These are phyloP conservation scores for Papilio xuthus DNA, from an alignment of 1,140 invertebrate genomes.

Conservation along the genomic window DNA sequence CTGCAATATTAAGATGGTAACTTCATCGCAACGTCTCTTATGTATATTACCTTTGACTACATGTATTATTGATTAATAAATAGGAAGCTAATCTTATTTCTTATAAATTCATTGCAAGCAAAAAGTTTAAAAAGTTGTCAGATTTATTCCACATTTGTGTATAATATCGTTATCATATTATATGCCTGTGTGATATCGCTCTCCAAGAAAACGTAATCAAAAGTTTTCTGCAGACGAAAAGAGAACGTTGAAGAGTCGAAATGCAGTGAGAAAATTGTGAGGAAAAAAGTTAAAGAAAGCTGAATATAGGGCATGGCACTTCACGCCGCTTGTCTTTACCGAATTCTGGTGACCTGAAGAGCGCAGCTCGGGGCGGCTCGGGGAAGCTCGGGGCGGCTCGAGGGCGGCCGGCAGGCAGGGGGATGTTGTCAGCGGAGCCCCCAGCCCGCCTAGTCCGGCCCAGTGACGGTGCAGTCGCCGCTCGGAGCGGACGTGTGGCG, in stretches of 20 bases:
- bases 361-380: conserved; percentile 51
- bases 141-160: background rate
- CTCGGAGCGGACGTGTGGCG: conserved; percentile 35
- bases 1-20: background rate
- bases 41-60: no score
- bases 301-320: conserved; percentile 55
- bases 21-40: background rate
- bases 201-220: conserved; percentile 6
- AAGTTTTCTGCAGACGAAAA: background rate
- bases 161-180: background rate
- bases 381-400: conserved; percentile 41
- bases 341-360: conserved; percentile 64
- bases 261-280: conserved; percentile 1
- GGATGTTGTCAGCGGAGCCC: no score
- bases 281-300: conserved; percentile 46
- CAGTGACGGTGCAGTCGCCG: conserved; percentile 44
- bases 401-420: conserved; percentile 35
- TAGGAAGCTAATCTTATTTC: background rate
- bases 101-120: background rate
- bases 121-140: background rate
- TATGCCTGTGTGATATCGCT: background rate
- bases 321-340: conserved; percentile 57
- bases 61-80: no score
- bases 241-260: conserved; percentile 11
- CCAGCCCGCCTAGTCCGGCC: conserved; percentile 10